Conservation (phyloP, 2,113 vertebrate genomes). For the Seriola dumerili region DNA sequence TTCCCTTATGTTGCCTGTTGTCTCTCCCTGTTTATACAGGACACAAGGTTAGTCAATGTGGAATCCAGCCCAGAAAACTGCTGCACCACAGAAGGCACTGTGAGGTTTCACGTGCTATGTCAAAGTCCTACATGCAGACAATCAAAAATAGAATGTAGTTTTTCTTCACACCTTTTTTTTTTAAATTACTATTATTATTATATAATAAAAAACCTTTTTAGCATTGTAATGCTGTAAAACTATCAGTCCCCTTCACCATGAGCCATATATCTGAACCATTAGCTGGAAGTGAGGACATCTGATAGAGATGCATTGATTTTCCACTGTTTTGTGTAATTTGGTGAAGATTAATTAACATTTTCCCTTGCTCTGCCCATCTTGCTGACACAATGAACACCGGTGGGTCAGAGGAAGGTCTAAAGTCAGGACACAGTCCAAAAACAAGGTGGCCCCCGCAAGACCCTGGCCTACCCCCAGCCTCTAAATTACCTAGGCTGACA, state of each 20-base stretch:
- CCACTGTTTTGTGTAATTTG: constrained; percentile 72
- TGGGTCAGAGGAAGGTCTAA: constrained; percentile 68
- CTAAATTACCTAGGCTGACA: constrained; percentile 83
- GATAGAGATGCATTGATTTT: constrained; percentile 68
- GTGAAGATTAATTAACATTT: constrained; percentile 79
- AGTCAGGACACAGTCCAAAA: constrained; percentile 70
- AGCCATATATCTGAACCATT: constrained; percentile 45
- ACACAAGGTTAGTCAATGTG: constrained; percentile 65
- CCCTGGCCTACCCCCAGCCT: constrained; percentile 66
- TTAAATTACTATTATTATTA: neutral
- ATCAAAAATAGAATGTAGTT: constrained; percentile 21
- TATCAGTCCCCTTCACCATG: constrained; percentile 45
- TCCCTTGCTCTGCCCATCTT: constrained; percentile 29
- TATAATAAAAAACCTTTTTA: constrained; percentile 25
- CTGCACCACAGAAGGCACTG: constrained; percentile 33
- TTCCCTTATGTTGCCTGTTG: constrained; percentile 69
- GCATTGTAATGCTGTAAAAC: constrained; percentile 12
- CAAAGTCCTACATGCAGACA: constrained; percentile 9
- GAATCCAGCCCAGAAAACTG: constrained; percentile 68
- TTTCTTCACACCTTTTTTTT: constrained; percentile 6
- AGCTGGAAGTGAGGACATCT: constrained; percentile 45
- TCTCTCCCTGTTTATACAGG: constrained; percentile 64
- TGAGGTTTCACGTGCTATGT: constrained; percentile 21
- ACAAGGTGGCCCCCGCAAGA: constrained; percentile 59
- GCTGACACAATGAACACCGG: constrained; percentile 74